Evolutionary conservation across 2,113 vertebrate genomes (phyloP), one percentile per base, ranked within the genome.

Genomic region (Cercocebus atys): DNA sequence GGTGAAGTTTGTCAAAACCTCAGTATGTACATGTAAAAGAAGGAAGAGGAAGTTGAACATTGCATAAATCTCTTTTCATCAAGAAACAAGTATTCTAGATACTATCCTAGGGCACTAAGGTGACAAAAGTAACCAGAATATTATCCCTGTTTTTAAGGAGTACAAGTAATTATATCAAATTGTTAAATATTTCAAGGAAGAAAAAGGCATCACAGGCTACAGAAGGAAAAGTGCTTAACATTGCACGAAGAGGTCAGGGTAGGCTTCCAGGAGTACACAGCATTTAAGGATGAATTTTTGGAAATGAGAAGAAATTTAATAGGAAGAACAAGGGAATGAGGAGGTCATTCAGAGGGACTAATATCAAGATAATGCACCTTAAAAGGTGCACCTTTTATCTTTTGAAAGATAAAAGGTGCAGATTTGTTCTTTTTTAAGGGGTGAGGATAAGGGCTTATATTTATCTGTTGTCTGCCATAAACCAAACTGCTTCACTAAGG

Each of bases 151-250:
- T 16, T 96, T 96, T 35, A 90, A 82, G 55, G n/a, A 61, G 10
- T 78, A 2, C 11, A 86, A 57, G 50, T 82, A 59, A 86, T 75
- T 81, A 45, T 90, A 83, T 90, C 73, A 87, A 68, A 52, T 87
- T 81, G 25, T 87, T 96, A 82, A 87, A 82, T 90, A 82, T 79
- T 89, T 92, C 13, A 79, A 32, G 11, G 72, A 92, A 79, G n/a
- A 61, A 81, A 30, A 92, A 95, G 20, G 6, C 8, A 87, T 82
- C 66, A 78, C 22, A 13, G 35, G 12, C 27, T n/a, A 70, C 68
- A 87, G 38, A 92, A 47, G 57, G 40, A 88, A 95, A 88, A 83
- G 25, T 47, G 2, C n/a, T 55, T 96, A 78, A 82, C 5, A 90
- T 17, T 86, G 27, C 10, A 52, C 78, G 22, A 92, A 89, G 72